These are phyloP conservation scores for Amphilophus citrinellus DNA, from an alignment of 2,113 vertebrate genomes.

Conservation along the genomic window DNA sequence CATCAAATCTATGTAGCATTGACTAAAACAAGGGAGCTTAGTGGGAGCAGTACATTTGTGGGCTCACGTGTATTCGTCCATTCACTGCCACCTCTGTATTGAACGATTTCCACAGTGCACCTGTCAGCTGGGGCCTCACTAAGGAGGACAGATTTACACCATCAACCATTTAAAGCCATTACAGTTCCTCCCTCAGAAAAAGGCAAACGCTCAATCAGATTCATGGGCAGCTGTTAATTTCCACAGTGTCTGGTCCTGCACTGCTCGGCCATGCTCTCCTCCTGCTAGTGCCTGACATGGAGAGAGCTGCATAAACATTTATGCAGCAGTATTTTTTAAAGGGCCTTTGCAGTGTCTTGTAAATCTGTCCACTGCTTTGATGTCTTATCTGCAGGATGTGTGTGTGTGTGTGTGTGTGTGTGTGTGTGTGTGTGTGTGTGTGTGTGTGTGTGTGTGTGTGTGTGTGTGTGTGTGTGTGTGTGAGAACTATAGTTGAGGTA, in stretches of 20 bases:
- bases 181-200: conserved; percentile 39
- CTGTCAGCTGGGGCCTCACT: conserved; percentile 17
- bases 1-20: neutral
- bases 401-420: too few species aligned
- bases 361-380: conserved; percentile 82
- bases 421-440: too few species aligned
- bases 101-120: conserved; percentile 8
- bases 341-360: conserved; percentile 75
- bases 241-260: conserved; percentile 20
- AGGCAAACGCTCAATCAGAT: conserved; percentile 32
- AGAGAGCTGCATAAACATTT: conserved; percentile 83
- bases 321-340: conserved; percentile 82
- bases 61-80: neutral
- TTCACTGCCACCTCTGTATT: conserved; percentile 7
- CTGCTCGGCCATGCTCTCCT: conserved; percentile 31
- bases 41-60: neutral
- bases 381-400: conserved; percentile 76
- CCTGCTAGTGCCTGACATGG: conserved; percentile 68
- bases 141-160: conserved; percentile 47
- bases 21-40: neutral
- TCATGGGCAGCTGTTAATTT: conserved; percentile 57
- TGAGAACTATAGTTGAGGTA: neutral
- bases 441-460: too few species aligned
- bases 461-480: neutral
- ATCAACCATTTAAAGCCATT: conserved; percentile 16